phyloP scores from a whole-genome alignment of 2,797 vertebrate genomes.

The Syndactyla subalaris region DNA sequence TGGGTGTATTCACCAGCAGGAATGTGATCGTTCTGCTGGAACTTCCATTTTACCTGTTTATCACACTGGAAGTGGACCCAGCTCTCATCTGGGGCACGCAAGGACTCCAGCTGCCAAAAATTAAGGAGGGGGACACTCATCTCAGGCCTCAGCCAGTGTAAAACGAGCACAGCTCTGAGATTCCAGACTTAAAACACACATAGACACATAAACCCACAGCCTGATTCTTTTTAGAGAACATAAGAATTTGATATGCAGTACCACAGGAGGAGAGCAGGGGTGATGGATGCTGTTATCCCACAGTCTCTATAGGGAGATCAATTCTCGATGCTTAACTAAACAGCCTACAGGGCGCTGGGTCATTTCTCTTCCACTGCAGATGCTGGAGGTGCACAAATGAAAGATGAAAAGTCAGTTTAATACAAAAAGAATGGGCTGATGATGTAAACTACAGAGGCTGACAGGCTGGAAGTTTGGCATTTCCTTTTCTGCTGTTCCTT shows the following conservation, averaged over 20 bases:
- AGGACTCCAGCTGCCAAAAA: background rate
- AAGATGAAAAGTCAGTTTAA: background rate
- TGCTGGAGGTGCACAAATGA: background rate
- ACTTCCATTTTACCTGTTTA: background rate
- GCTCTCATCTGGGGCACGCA: fast-evolving
- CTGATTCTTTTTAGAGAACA: background rate
- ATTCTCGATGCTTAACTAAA: background rate
- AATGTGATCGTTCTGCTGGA: background rate
- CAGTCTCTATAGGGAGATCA: background rate
- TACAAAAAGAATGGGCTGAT: background rate
- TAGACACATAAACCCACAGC: background rate
- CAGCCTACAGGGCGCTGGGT: background rate
- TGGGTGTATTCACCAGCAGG: background rate
- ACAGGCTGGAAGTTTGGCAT: background rate
- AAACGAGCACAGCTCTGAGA: background rate
- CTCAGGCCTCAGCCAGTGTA: background rate
- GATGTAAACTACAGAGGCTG: background rate
- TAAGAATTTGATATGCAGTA: background rate
- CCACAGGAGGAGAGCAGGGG: background rate
- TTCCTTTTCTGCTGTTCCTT: background rate
- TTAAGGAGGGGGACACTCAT: background rate
- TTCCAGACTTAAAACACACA: background rate
- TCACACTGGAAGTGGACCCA: fast-evolving
- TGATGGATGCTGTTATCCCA: background rate
- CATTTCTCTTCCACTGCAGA: background rate